These are phyloP conservation scores for Xestia rhomboidea DNA, from an alignment of 2,888 invertebrate species.

Conservation along the genomic window DNA sequence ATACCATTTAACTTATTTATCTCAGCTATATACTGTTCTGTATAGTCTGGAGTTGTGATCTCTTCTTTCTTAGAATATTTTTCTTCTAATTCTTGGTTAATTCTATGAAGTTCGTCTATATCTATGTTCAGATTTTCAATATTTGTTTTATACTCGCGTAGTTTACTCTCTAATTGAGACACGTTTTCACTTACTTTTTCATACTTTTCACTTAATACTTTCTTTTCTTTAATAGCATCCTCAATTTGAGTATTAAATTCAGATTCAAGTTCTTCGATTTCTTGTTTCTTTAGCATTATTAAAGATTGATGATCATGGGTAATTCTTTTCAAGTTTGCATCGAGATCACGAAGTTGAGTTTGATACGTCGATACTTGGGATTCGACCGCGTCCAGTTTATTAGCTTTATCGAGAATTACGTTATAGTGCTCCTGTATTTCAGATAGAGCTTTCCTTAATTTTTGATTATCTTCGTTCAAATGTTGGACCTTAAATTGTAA, in stretches of 20 bases:
- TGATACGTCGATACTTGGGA: constrained; percentile 78
- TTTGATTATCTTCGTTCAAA: constrained; percentile 88
- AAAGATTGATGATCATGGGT: constrained; percentile 82
- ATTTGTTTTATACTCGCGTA: constrained; percentile 81
- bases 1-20: constrained; percentile 90
- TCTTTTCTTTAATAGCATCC: constrained; percentile 87
- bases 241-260: constrained; percentile 87
- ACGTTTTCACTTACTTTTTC: constrained; percentile 88
- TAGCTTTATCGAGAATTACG: constrained; percentile 80
- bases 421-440: constrained; percentile 84
- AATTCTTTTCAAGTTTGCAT: constrained; percentile 82
- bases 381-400: constrained; percentile 78
- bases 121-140: constrained; percentile 80
- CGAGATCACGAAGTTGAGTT: constrained; percentile 84
- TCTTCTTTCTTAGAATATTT: constrained; percentile 71
- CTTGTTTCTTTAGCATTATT: constrained; percentile 83
- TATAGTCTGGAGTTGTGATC: constrained; percentile 80
- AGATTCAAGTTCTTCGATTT: constrained; percentile 86
- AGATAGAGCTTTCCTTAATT: constrained; percentile 84
- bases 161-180: constrained; percentile 77
- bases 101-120: constrained; percentile 79
- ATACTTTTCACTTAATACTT: constrained; percentile 86
- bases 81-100: constrained; percentile 80
- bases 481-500: constrained; percentile 89
- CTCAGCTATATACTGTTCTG: constrained; percentile 89